These are phyloP conservation scores for Dromiciops gliroides DNA, from an alignment of 2,113 vertebrate species.

Conservation along the genomic window DNA sequence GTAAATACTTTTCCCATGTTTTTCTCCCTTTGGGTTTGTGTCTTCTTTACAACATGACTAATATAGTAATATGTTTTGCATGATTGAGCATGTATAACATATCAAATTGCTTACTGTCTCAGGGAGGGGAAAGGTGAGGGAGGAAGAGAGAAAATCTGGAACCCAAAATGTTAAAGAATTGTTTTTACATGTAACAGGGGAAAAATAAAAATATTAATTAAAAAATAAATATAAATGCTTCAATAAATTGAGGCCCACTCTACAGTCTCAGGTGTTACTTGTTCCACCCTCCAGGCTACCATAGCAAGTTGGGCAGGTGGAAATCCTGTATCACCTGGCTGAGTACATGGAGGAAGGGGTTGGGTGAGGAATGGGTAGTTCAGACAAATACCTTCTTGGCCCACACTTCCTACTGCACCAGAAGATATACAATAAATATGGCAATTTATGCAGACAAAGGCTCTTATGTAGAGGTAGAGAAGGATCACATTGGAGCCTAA, in stretches of 20 bases:
- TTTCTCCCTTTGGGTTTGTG: not conserved
- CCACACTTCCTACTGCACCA: not conserved
- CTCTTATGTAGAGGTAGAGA: not conserved
- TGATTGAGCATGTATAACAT: not conserved
- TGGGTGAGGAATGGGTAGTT: not conserved
- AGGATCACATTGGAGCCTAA: not conserved
- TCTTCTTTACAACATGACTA: not conserved
- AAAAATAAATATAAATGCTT: not conserved
- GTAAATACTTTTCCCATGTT: not conserved
- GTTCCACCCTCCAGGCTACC: not conserved
- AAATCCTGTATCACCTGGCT: not conserved
- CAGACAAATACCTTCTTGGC: not conserved
- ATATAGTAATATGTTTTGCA: not conserved
- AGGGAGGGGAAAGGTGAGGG: not conserved
- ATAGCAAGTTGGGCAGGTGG: not conserved
- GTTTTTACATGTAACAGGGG: not conserved
- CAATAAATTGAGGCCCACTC: not conserved
- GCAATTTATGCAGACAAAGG: not conserved
- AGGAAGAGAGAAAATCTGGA: not conserved
- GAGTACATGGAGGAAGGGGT: not conserved
- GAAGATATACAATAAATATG: not conserved
- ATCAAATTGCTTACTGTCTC: not conserved
- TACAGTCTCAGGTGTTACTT: not conserved
- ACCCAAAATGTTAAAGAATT: not conserved
- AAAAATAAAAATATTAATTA: not conserved